Evolutionary conservation across 2,888 invertebrate genomes (phyloP).

Genomic region (Keiferia lycopersicella): DNA sequence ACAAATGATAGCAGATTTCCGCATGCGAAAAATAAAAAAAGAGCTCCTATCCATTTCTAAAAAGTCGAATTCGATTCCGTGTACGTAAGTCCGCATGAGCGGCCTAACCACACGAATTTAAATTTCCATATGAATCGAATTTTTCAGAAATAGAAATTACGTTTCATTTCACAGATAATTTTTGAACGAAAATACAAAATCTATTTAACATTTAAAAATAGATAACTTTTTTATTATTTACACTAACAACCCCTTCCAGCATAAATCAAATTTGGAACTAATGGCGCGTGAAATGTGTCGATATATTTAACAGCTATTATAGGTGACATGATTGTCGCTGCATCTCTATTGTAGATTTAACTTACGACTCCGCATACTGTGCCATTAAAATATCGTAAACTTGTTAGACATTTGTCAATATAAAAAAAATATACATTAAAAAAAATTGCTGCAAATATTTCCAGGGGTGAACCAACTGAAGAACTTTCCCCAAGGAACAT

Average conservation of each 20-base stretch:
- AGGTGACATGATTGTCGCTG: neutral
- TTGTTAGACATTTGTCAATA: neutral
- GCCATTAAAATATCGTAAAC: conserved; percentile 7
- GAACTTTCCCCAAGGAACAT: too few species aligned
- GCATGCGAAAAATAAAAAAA: too few species aligned
- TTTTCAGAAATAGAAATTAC: too few species aligned
- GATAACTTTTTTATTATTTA: neutral
- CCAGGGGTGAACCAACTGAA: too few species aligned
- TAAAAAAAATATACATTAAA: neutral
- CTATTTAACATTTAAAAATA: neutral
- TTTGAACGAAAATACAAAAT: neutral
- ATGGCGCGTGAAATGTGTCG: conserved; percentile 6
- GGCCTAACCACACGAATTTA: too few species aligned
- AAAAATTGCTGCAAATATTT: too few species aligned
- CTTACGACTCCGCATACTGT: conserved; percentile 1
- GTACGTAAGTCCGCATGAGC: too few species aligned
- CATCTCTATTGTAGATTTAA: neutral
- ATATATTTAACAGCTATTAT: conserved; percentile 9
- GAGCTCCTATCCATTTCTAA: too few species aligned
- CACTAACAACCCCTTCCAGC: neutral
- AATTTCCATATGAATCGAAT: too few species aligned
- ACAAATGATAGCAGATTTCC: too few species aligned
- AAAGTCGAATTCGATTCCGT: too few species aligned
- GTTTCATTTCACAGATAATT: neutral
- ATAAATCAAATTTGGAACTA: neutral